Evolutionary conservation across 2,888 invertebrate species (phyloP).

Genomic region (Tupiocoris notatus): DNA sequence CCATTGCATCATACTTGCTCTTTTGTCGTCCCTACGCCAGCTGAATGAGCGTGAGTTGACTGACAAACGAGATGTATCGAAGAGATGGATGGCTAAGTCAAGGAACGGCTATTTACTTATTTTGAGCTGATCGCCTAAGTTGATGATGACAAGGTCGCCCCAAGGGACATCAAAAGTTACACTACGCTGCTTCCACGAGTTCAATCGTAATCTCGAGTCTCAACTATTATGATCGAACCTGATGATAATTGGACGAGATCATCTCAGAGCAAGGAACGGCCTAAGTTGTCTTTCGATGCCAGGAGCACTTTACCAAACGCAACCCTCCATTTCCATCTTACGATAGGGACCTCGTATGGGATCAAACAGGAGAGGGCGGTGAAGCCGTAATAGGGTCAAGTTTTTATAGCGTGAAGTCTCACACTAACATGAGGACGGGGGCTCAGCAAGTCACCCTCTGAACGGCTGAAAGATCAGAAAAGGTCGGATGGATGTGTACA

Average conservation of each 20-base stretch:
- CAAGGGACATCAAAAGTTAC: neutral
- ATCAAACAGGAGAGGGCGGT: neutral
- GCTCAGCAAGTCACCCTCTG: neutral
- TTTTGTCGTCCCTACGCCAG: neutral
- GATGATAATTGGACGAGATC: neutral
- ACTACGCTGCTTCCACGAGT: neutral
- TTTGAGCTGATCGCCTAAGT: neutral
- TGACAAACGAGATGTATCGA: neutral
- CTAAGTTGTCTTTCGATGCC: neutral
- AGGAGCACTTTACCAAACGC: neutral
- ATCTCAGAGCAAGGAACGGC: neutral
- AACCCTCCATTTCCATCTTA: neutral
- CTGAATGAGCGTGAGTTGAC: neutral
- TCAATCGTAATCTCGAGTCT: neutral
- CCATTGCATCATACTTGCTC: too few species aligned
- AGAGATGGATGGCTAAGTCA: too few species aligned
- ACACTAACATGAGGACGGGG: neutral
- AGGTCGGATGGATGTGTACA: too few species aligned
- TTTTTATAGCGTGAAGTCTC: neutral
- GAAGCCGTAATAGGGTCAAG: neutral
- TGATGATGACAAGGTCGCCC: neutral
- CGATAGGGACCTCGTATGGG: neutral
- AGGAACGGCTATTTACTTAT: too few species aligned
- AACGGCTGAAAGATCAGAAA: neutral
- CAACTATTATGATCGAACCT: neutral